A percentile compares a stretch with the other conserved stretches of the same genome.
phyloP scores from a whole-genome alignment of 2,888 invertebrate species.

The Orthonychiurus folsomi region DNA sequence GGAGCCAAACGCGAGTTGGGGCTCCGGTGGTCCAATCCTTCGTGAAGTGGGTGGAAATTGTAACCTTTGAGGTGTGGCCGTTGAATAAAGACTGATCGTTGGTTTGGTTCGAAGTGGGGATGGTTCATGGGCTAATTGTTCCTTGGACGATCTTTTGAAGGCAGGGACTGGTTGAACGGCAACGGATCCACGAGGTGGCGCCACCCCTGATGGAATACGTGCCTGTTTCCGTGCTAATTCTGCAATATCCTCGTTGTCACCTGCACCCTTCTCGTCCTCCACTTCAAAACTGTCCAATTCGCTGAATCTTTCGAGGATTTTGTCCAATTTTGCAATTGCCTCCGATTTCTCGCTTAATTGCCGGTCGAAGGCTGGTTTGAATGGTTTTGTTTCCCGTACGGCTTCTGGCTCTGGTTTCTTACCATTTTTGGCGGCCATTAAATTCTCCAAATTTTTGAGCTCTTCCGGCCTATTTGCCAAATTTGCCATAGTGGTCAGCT shows the following conservation, averaged over 20 bases:
- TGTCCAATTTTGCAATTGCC: neutral
- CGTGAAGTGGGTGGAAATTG: neutral
- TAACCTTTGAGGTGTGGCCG: neutral
- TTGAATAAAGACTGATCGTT: neutral
- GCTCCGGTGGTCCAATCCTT: neutral
- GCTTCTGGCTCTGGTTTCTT: neutral
- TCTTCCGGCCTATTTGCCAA: neutral
- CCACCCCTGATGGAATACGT: neutral
- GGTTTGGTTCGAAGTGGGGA: neutral
- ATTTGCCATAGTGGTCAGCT: neutral
- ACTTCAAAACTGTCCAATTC: neutral
- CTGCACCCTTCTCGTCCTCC: neutral
- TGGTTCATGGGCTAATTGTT: neutral
- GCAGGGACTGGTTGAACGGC: neutral
- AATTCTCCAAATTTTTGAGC: neutral
- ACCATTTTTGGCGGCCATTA: neutral
- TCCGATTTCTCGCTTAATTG: neutral
- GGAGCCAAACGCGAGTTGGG: neutral
- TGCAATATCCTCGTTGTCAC: neutral
- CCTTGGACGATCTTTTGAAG: neutral
- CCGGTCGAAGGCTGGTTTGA: neutral
- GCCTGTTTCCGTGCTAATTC: neutral
- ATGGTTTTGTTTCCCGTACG: neutral
- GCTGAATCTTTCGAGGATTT: conserved; percentile 2
- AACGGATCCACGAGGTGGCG: neutral